Conservation (phyloP, 1,140 invertebrate species). For the Hypsibius dujardini region DNA sequence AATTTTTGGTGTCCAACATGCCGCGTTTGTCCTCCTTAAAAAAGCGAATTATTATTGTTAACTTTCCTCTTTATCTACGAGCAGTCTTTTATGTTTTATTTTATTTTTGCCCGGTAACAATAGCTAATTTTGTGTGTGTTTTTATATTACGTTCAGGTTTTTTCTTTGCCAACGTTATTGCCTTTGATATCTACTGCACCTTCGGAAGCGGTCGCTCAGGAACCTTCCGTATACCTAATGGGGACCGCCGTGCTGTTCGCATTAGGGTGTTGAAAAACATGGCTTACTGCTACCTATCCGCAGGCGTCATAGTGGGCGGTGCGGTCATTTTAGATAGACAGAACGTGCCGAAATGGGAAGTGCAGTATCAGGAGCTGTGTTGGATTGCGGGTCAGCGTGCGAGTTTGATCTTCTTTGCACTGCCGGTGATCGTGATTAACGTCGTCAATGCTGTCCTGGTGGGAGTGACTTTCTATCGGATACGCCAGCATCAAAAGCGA, state of each 20-base stretch:
- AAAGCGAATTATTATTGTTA: too few species aligned
- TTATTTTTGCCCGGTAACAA: too few species aligned
- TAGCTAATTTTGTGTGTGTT: too few species aligned
- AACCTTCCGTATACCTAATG: not conserved
- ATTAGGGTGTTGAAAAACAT: not conserved
- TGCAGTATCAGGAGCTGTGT: not conserved
- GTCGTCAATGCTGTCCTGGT: not conserved
- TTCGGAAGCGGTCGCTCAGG: slow-evolving; percentile 1
- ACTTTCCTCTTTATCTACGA: too few species aligned
- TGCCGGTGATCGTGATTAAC: not conserved
- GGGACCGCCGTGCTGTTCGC: not conserved
- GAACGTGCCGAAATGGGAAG: not conserved
- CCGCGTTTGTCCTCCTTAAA: too few species aligned
- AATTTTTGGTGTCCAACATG: too few species aligned
- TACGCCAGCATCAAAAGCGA: not conserved
- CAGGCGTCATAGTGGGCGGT: not conserved
- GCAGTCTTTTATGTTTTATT: too few species aligned
- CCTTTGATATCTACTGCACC: not conserved
- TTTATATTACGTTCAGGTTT: not conserved
- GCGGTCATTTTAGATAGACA: not conserved
- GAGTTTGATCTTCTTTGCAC: not conserved
- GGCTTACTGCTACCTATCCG: not conserved
- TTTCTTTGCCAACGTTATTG: slow-evolving; percentile 16
- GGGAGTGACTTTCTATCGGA: not conserved
- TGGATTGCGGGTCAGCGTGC: slow-evolving; percentile 8